A percentile compares a stretch with the other conserved stretches of the same genome.
phyloP scores from a whole-genome alignment of 1,140 invertebrate species.

The Drosophila virilis region DNA sequence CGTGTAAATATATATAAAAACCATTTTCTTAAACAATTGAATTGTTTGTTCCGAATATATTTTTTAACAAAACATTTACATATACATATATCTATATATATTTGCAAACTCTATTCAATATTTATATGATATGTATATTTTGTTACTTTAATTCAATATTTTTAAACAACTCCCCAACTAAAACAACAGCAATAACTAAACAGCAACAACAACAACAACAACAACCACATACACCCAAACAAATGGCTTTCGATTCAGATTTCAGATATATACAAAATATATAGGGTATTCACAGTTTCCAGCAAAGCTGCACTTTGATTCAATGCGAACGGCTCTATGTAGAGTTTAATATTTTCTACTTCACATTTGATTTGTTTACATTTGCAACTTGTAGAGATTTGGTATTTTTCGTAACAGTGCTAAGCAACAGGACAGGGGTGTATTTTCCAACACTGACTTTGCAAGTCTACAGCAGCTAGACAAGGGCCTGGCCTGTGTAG shows the following conservation, averaged over 20 bases:
- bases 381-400: too few species aligned
- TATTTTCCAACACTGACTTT: too few species aligned
- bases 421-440: too few species aligned
- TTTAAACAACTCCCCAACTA: conserved; percentile 52
- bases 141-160: conserved; percentile 64
- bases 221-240: conserved; percentile 23
- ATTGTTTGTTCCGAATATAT: conserved; percentile 73
- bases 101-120: conserved; percentile 80
- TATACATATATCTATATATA: conserved; percentile 78
- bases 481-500: too few species aligned
- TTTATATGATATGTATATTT: conserved; percentile 82
- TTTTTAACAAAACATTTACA: conserved; percentile 68
- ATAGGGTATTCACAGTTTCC: conserved; percentile 26
- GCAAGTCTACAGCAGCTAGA: too few species aligned
- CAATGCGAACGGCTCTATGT: too few species aligned
- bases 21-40: conserved; percentile 64
- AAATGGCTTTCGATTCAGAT: conserved; percentile 61
- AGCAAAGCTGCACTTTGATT: too few species aligned
- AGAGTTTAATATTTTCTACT: too few species aligned
- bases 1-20: conserved; percentile 46
- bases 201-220: conserved; percentile 38
- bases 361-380: too few species aligned
- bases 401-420: too few species aligned
- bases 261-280: conserved; percentile 40
- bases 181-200: conserved; percentile 48